phyloP scores from a whole-genome alignment of 2,888 invertebrate species.

The Heliconius sara region DNA sequence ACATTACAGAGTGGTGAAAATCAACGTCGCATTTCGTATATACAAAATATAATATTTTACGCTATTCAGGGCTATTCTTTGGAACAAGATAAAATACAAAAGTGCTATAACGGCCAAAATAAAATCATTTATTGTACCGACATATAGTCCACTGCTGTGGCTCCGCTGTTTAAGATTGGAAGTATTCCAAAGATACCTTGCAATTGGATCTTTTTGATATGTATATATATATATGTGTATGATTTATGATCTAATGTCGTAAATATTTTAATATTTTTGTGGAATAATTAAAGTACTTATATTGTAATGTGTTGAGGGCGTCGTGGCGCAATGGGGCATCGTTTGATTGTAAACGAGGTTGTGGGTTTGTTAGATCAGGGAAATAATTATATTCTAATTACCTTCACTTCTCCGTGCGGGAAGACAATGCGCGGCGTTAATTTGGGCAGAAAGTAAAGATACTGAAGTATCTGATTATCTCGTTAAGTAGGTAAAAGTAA shows the following conservation, averaged over 20 bases:
- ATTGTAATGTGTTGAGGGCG: neutral
- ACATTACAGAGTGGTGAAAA: too few species aligned
- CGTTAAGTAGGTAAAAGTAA: too few species aligned
- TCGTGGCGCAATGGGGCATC: neutral
- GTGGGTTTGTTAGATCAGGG: neutral
- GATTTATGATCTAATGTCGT: neutral
- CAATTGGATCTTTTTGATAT: constrained; percentile 26
- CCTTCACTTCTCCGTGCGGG: neutral
- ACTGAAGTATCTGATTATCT: too few species aligned
- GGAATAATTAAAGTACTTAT: neutral
- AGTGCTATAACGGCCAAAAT: neutral
- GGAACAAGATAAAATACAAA: neutral
- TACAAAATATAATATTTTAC: too few species aligned
- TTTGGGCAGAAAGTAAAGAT: neutral
- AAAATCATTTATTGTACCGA: constrained; percentile 3
- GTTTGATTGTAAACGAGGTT: neutral
- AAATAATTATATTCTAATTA: neutral
- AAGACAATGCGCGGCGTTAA: neutral
- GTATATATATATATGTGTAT: neutral
- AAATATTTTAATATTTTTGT: neutral
- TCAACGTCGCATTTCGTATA: too few species aligned
- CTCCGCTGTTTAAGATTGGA: constrained; percentile 24
- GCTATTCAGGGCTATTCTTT: neutral
- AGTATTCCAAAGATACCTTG: constrained; percentile 28
- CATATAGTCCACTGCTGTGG: neutral